Evolutionary conservation across 53 echinoderm and acorn worm genomes (phyloP).

Genomic region (Paracentrotus lividus): DNA sequence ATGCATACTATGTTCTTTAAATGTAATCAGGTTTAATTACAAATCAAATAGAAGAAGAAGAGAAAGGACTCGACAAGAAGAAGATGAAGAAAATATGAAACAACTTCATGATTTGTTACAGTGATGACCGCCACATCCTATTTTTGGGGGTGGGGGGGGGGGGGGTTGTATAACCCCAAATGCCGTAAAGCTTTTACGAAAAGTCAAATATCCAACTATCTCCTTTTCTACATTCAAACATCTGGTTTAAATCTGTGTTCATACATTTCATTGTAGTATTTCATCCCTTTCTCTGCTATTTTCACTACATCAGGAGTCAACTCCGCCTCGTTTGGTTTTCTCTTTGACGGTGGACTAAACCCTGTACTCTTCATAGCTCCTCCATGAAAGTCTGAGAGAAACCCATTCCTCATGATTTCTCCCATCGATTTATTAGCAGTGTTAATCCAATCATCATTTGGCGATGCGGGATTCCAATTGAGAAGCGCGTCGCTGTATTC

Average conservation of each 20-base stretch:
- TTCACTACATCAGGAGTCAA: not conserved
- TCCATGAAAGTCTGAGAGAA: conserved; percentile 11
- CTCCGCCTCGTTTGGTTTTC: not conserved
- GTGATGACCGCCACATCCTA: too few species aligned
- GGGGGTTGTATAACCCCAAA: too few species aligned
- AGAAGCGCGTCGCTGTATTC: conserved; percentile 46
- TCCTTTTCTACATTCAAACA: too few species aligned
- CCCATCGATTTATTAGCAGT: not conserved
- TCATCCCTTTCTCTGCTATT: not conserved
- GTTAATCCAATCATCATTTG: not conserved
- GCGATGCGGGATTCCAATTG: conserved; percentile 9
- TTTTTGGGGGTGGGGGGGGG: too few species aligned
- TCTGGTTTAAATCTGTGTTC: conserved; percentile 20
- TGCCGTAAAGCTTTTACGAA: too few species aligned
- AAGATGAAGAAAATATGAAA: too few species aligned
- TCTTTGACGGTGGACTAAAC: not conserved
- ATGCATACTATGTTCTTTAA: too few species aligned
- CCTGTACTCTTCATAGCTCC: not conserved
- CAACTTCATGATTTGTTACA: too few species aligned
- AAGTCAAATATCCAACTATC: too few species aligned
- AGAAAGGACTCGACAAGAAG: too few species aligned
- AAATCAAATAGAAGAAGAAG: too few species aligned
- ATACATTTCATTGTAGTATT: conserved; percentile 44
- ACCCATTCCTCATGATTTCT: not conserved
- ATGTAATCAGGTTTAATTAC: too few species aligned